Percentiles rank a stretch among this genome's conserved stretches.
Conservation (phyloP, 1,140 invertebrate species). For the Mercenaria mercenaria region DNA sequence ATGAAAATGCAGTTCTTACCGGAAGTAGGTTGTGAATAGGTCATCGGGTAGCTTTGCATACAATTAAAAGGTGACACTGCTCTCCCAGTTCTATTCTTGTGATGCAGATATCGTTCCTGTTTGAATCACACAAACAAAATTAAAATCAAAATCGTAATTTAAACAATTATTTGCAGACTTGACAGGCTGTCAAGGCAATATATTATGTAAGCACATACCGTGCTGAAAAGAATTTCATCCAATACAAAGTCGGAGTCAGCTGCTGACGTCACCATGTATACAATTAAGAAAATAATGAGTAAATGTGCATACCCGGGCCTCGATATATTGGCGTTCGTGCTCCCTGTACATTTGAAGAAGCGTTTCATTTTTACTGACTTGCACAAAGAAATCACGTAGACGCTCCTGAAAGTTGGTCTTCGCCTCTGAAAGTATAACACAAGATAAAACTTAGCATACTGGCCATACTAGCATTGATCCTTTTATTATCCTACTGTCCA, state of each 20-base stretch:
- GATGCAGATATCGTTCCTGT: constrained; percentile 25
- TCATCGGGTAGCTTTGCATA: not conserved
- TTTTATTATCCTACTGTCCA: too few species aligned
- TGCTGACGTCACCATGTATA: too few species aligned
- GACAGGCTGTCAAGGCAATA: too few species aligned
- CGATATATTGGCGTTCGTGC: not conserved
- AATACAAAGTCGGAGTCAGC: too few species aligned
- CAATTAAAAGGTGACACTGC: not conserved
- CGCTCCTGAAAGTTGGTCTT: not conserved
- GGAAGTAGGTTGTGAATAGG: not conserved
- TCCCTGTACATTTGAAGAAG: constrained; percentile 8
- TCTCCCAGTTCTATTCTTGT: constrained; percentile 20
- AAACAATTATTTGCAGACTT: too few species aligned
- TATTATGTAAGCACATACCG: too few species aligned
- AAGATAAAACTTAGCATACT: too few species aligned
- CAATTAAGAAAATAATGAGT: too few species aligned
- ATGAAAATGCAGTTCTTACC: not conserved
- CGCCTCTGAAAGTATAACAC: constrained; percentile 16
- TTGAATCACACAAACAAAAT: not conserved
- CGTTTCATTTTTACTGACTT: constrained; percentile 15
- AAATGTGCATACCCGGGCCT: not conserved
- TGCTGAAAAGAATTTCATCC: too few species aligned
- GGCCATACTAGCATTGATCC: too few species aligned
- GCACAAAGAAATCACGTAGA: not conserved
- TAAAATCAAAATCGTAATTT: too few species aligned